Conservation (phyloP, 1,140 invertebrate genomes). For the Cydia fagiglandana region DNA sequence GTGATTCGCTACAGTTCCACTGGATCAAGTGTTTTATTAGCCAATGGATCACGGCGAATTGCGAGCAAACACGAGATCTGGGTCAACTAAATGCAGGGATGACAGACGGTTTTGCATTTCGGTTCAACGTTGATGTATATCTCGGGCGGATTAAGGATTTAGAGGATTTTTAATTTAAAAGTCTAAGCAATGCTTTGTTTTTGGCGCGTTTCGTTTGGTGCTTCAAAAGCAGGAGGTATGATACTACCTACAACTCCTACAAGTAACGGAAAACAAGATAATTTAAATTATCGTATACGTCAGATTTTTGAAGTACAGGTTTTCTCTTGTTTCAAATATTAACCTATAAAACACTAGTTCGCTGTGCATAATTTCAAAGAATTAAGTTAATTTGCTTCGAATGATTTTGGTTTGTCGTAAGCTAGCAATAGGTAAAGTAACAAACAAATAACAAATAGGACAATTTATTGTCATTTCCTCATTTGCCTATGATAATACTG, state of each 20-base stretch:
- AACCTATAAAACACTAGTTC: no score
- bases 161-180: not conserved
- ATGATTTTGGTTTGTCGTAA: no score
- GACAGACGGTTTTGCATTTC: slow-evolving; percentile 9
- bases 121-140: not conserved
- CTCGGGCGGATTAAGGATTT: not conserved
- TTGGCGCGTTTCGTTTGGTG: not conserved
- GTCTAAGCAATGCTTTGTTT: not conserved
- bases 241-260: no score
- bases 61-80: slow-evolving; percentile 3
- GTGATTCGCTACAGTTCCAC: not conserved
- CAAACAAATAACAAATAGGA: no score
- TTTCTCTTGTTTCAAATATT: no score
- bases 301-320: no score
- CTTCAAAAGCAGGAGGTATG: not conserved
- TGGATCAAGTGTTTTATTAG: not conserved
- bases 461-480: no score
- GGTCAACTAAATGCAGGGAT: slow-evolving; percentile 16
- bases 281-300: no score
- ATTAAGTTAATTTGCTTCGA: no score
- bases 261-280: not conserved
- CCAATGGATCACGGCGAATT: slow-evolving; percentile 17
- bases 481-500: no score
- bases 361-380: no score
- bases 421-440: no score